Percentiles rank a stretch among this genome's conserved stretches.
phyloP scores from a whole-genome alignment of 2,113 vertebrate genomes.

The Arvicanthis niloticus region DNA sequence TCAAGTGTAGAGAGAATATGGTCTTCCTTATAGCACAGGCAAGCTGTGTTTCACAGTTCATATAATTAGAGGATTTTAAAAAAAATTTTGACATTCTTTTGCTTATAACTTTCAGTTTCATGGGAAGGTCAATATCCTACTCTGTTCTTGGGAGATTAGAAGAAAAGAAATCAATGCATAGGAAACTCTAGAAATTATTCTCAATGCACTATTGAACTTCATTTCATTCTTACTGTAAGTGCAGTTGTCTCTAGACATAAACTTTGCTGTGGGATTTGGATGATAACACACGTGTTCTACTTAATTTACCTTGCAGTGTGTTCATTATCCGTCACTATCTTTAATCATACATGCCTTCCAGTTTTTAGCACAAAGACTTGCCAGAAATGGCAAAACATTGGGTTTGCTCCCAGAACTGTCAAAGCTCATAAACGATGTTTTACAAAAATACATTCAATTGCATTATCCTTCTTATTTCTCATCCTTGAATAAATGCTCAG shows the following conservation, averaged over 20 bases:
- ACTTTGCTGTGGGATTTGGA: not conserved
- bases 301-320: not conserved
- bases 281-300: not conserved
- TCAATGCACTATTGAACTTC: not conserved
- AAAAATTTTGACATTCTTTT: not conserved
- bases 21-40: not conserved
- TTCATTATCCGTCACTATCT: not conserved
- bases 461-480: constrained; percentile 52
- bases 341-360: not conserved
- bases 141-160: not conserved
- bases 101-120: not conserved
- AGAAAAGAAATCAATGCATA: not conserved
- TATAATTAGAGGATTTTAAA: not conserved
- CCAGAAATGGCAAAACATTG: constrained; percentile 34
- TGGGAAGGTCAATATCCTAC: not conserved
- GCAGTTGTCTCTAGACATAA: not conserved
- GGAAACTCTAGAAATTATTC: not conserved
- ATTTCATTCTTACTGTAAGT: not conserved
- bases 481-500: not conserved
- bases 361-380: constrained; percentile 44
- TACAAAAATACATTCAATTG: not conserved
- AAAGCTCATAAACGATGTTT: constrained; percentile 62
- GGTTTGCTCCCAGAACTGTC: constrained; percentile 66
- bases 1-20: not conserved
- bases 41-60: not conserved